Evolutionary conservation across 2,113 vertebrate genomes (phyloP), one percentile per base, ranked within the genome.

Genomic region (Colius striatus): DNA sequence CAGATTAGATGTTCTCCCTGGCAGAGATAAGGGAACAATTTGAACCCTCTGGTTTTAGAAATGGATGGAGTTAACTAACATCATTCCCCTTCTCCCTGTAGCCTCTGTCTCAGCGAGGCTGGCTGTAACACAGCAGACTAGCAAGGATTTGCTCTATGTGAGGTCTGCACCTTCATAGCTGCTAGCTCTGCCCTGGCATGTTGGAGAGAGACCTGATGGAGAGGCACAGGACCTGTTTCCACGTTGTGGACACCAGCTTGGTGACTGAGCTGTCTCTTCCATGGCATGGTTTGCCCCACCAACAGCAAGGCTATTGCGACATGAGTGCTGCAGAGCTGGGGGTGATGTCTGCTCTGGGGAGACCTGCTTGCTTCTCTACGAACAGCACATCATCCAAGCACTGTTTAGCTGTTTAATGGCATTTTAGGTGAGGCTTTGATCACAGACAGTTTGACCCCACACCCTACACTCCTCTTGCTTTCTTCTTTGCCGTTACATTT

Each of bases 361-460:
- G 14, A 16, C 53, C 71, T 67, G 43, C 41, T 29, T 54, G 60
- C 48, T 74, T 45, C 57, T 58, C 32, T 34, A 17, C 57, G 3
- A 6, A 53, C 21, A 81, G 51, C 27, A 15, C 25, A 47, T 38
- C 68, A 61, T 75, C 92, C 92, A 84, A 92, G 45, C 68, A 61
- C 41, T 34, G 9, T 66, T 57, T 74, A 1, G 0, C 38, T 63
- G 73, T 66, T 66, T 67, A 88, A 54, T 4, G 2, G 23, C 61
- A 55, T 93, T 73, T 65, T 21, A 36, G 41, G 58, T 45, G 68
- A 87, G n/a, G 32, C 94, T 94, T 95, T 94, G 89, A 92, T 94
- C 65, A 36, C 70, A 87, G 57, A 2, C 34, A 20, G 43, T 87
- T 89, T 93, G 58, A 32, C 79, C 60, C 47, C 54, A 79, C 54